Conservation (phyloP, 92 coral and sea anemone species). For the Porites divaricata region DNA sequence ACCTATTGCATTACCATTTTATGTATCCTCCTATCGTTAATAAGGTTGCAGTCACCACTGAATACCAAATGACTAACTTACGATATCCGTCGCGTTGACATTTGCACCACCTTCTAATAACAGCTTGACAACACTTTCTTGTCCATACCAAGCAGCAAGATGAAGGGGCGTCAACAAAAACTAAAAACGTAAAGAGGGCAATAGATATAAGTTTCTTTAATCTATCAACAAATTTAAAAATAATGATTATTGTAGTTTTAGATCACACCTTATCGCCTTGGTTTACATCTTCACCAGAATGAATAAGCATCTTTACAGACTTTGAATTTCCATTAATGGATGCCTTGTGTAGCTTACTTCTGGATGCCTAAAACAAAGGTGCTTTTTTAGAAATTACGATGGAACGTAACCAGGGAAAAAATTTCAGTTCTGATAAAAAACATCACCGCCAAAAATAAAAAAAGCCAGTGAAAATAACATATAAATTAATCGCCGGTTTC, state of each 20-base stretch:
- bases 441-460: too few relatives aligned
- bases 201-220: background rate
- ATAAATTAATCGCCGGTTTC: too few relatives aligned
- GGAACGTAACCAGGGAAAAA: background rate
- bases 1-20: too few relatives aligned
- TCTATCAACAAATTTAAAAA: too few relatives aligned
- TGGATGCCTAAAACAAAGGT: background rate
- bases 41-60: too few relatives aligned
- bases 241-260: background rate
- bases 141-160: constrained; percentile 86
- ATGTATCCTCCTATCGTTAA: too few relatives aligned
- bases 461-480: too few relatives aligned
- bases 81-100: constrained; percentile 59
- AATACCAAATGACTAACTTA: background rate
- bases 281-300: constrained; percentile 8
- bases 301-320: constrained; percentile 7
- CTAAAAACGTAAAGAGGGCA: background rate
- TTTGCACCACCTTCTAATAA: constrained; percentile 74
- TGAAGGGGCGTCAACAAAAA: constrained; percentile 78
- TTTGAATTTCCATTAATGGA: constrained; percentile 16
- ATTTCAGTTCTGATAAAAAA: too few relatives aligned
- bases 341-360: constrained; percentile 25
- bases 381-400: background rate
- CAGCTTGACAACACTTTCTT: constrained; percentile 68
- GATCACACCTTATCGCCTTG: constrained; percentile 26